phyloP scores from a whole-genome alignment of 2,113 vertebrate species.

The Sakesphorus luctuosus region DNA sequence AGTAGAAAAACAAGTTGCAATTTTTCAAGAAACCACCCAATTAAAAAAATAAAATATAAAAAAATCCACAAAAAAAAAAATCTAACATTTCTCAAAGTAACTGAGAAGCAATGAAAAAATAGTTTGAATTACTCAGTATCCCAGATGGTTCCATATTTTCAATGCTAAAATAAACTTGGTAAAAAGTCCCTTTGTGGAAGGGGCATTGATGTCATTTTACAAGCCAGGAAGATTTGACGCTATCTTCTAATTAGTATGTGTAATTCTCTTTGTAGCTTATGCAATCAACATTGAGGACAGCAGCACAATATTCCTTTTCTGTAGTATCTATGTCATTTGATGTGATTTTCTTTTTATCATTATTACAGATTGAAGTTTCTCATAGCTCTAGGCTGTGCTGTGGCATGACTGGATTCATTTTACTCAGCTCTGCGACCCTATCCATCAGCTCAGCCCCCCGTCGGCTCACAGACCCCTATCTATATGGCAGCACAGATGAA shows the following conservation, averaged over 20 bases:
- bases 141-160: neutral
- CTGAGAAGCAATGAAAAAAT: neutral
- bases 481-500: neutral
- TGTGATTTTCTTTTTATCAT: neutral
- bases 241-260: neutral
- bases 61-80: neutral
- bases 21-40: neutral
- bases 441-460: too few relatives aligned
- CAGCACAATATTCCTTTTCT: neutral
- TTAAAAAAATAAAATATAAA: neutral
- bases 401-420: constrained; percentile 14
- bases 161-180: neutral
- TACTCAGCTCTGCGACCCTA: neutral
- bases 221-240: neutral
- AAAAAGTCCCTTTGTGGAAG: neutral
- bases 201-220: neutral
- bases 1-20: neutral
- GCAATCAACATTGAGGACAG: neutral
- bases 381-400: neutral
- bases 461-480: neutral
- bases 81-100: neutral
- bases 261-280: neutral
- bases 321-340: neutral
- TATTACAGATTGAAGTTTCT: neutral
- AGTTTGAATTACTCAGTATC: neutral